phyloP scores from a whole-genome alignment of 2,888 invertebrate genomes.

The Drosophila dives region DNA sequence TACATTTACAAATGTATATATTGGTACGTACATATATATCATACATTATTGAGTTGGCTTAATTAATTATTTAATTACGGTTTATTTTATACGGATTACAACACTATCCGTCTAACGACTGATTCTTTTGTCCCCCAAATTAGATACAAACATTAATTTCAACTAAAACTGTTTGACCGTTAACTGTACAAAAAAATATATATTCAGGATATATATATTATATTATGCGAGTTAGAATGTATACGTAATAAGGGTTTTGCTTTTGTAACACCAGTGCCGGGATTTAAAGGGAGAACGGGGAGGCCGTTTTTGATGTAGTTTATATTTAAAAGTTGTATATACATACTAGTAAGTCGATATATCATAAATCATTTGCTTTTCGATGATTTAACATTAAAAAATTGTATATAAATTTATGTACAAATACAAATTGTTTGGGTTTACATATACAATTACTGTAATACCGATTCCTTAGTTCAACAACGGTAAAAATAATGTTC shows the following conservation, averaged over 20 bases:
- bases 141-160: constrained; percentile 46
- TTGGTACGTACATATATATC: constrained; percentile 61
- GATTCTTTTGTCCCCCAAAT: constrained; percentile 23
- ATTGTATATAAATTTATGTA: constrained; percentile 69
- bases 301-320: constrained; percentile 42
- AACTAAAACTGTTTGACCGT: constrained; percentile 45
- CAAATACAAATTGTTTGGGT: constrained; percentile 59
- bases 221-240: constrained; percentile 37
- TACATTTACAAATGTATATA: constrained; percentile 67
- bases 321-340: constrained; percentile 52
- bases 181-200: constrained; percentile 53
- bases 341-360: constrained; percentile 52
- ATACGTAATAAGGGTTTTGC: constrained; percentile 51
- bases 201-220: constrained; percentile 9
- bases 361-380: constrained; percentile 50
- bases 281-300: constrained; percentile 19
- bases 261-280: constrained; percentile 69
- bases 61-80: constrained; percentile 34
- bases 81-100: constrained; percentile 32
- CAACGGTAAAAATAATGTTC: constrained; percentile 68
- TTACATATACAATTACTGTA: constrained; percentile 61
- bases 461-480: constrained; percentile 70
- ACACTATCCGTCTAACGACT: constrained; percentile 13
- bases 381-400: constrained; percentile 68
- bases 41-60: constrained; percentile 68